These are phyloP conservation scores for Ranitomeya variabilis DNA, from an alignment of 2,113 vertebrate genomes.

Conservation along the genomic window DNA sequence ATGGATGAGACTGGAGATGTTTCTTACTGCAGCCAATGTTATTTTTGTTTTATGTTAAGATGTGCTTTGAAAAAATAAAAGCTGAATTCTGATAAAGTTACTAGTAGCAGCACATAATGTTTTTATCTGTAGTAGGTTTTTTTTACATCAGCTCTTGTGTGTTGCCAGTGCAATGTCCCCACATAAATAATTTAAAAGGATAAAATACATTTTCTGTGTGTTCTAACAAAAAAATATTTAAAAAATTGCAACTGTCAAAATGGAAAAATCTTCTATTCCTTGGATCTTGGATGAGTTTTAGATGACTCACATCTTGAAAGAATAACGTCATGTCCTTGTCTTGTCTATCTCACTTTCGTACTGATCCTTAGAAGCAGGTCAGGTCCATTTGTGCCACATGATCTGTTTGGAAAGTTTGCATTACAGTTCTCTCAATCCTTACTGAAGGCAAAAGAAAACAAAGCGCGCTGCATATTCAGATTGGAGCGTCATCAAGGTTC, in stretches of 20 bases:
- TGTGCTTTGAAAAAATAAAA: not conserved
- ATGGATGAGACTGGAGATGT: not conserved
- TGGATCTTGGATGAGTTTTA: not conserved
- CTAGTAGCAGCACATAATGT: too few species aligned
- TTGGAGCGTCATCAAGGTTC: not conserved
- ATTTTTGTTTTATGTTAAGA: not conserved
- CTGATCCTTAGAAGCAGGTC: not conserved
- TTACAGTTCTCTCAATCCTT: not conserved
- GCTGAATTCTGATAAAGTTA: not conserved
- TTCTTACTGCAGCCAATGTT: not conserved
- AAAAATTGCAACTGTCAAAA: not conserved
- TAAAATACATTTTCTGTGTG: not conserved
- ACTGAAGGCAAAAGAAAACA: not conserved
- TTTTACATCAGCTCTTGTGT: not conserved
- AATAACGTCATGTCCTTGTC: not conserved
- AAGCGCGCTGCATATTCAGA: not conserved
- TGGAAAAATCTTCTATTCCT: not conserved
- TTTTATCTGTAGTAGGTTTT: not conserved
- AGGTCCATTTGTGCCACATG: not conserved
- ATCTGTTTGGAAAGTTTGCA: not conserved
- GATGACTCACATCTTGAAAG: not conserved
- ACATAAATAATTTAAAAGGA: not conserved
- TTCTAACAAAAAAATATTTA: not conserved
- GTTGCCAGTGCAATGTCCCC: not conserved
- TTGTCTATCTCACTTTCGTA: not conserved